Evolutionary conservation across 2,888 invertebrate species (phyloP), one percentile per base, ranked within the genome.

Genomic region (Prionchulus punctatus): DNA sequence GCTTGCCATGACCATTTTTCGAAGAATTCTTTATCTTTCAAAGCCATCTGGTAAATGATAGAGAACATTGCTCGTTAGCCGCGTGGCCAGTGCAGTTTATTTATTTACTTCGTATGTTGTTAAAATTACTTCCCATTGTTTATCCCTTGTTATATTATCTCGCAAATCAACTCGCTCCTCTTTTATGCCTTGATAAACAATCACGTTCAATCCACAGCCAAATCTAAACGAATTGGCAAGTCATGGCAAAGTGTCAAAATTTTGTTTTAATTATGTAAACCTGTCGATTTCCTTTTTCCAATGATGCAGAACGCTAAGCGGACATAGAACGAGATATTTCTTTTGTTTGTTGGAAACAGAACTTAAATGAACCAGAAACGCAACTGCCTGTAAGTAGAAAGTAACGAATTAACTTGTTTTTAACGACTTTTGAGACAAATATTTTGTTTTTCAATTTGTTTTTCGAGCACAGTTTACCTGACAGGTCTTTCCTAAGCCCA

Each of bases 211-310:
- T 2, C 59, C 61, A 1, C 72, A 72, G 15, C 71, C 66, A 66
- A 74, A 74, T 58, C 73, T 72, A 53, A 7, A 61, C 47, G 21
- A 48, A 45, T 26, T 48, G 26, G 25, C 18, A 55, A 31, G 25
- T 12, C 47, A 56, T 7, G 23, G 15, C 25, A 36, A 45, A 23
- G 50, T 36, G 7, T 3, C 15, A 21, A n/a, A 2, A 43, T 57
- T 57, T 21, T 42, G 18, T 47, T 36, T 2, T 56, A 25, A 51
- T n/a, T 21, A 2, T 55, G 25, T 15, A 2, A 21, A 62, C 47
- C 84, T 83, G 77, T 94, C 92, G 72, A 98, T 91, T 78, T 96
- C 96, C 69, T 94, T 79, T 74, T 92, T 91, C 96, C 96, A 96
- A 78, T 96, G 96, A 12, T 91, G 92, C 68, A 96, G 89, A 0